Conservation (phyloP, 2,888 invertebrate species). For the Pseudococcus jackbeardsleyi region DNA sequence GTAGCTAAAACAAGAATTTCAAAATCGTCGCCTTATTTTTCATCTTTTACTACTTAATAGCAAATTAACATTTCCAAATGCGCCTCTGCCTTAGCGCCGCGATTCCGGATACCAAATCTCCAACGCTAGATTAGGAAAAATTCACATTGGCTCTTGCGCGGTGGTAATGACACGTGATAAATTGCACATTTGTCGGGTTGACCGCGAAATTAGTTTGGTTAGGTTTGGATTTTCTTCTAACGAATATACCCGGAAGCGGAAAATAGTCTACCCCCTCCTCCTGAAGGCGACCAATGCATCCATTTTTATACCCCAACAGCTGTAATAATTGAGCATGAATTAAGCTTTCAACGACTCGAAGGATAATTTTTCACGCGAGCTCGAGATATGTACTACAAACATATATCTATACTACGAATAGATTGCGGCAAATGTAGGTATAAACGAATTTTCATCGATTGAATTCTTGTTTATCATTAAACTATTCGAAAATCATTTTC, state of each 20-base stretch:
- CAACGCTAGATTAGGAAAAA: neutral
- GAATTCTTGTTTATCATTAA: constrained; percentile 45
- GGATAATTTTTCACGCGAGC: constrained; percentile 19
- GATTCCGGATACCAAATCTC: neutral
- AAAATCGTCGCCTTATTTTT: constrained; percentile 55
- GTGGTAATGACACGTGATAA: constrained; percentile 47
- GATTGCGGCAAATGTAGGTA: constrained; percentile 10
- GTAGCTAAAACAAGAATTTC: constrained; percentile 53
- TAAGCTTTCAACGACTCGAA: constrained; percentile 21
- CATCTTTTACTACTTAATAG: constrained; percentile 15
- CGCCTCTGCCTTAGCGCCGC: neutral
- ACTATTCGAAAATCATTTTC: constrained; percentile 40
- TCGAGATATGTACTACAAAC: neutral
- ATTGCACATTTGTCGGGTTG: constrained; percentile 5
- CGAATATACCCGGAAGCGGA: constrained; percentile 43
- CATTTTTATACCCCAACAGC: neutral
- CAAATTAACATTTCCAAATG: constrained; percentile 34
- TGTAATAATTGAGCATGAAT: constrained; percentile 16
- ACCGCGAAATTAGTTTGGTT: constrained; percentile 46
- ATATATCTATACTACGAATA: no score
- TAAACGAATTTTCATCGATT: constrained; percentile 51
- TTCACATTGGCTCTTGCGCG: neutral
- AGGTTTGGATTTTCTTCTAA: neutral
- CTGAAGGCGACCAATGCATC: neutral
- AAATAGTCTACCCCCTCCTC: constrained; percentile 5